These are phyloP conservation scores for Heliornis fulica DNA, from an alignment of 2,113 vertebrate species.

Conservation along the genomic window DNA sequence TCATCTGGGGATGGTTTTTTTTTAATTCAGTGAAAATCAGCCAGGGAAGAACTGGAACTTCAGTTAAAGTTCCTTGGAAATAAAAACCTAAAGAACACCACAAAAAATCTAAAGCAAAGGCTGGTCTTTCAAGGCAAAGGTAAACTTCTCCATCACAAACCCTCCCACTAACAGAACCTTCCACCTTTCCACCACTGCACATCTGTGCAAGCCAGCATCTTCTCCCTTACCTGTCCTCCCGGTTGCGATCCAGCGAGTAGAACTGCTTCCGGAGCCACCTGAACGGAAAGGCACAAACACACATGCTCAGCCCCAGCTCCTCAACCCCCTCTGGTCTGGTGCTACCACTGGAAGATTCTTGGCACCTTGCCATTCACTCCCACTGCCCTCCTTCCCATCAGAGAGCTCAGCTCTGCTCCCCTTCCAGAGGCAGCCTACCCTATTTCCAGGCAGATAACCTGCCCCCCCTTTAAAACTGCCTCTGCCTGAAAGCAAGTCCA, in stretches of 20 bases:
- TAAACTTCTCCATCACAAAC: not conserved
- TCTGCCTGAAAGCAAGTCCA: not conserved
- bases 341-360: not conserved
- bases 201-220: not conserved
- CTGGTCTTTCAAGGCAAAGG: not conserved
- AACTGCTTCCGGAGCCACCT: conserved; percentile 99
- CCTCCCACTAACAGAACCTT: not conserved
- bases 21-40: not conserved
- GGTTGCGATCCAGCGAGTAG: conserved; percentile 90
- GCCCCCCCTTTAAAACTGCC: not conserved
- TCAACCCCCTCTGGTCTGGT: not conserved
- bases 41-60: not conserved
- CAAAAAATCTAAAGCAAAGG: not conserved
- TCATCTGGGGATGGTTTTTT: not conserved
- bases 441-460: not conserved
- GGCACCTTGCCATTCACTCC: not conserved
- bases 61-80: not conserved
- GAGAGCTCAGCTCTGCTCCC: not conserved
- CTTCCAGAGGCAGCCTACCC: not conserved
- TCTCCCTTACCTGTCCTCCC: conserved; percentile 87
- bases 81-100: not conserved
- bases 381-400: not conserved
- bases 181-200: too few relatives aligned
- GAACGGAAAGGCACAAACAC: not conserved
- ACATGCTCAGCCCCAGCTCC: not conserved